Percentiles rank a stretch among this genome's conserved stretches.
Evolutionary conservation across 64 coral and sea anemone species (phyloP).

Genomic region (Pocillopora damicornis): DNA sequence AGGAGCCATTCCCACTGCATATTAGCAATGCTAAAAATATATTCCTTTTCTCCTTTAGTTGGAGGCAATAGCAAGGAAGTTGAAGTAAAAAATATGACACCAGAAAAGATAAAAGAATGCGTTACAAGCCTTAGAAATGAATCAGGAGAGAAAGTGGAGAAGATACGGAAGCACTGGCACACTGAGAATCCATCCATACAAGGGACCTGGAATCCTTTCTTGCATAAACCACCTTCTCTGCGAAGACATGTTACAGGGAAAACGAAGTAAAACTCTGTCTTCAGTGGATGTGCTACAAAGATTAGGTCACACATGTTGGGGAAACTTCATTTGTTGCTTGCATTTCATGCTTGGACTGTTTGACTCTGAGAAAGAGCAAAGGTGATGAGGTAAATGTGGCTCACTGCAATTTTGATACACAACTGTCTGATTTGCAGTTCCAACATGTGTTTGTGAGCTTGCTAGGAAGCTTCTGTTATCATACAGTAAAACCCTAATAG

Average conservation of each 20-base stretch:
- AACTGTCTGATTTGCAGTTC: too few species aligned
- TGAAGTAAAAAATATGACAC: slow-evolving; percentile 70
- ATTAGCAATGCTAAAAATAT: too few species aligned
- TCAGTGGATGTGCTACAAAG: not conserved
- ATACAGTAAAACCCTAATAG: too few species aligned
- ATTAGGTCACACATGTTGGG: not conserved
- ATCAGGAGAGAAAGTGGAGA: slow-evolving; percentile 78
- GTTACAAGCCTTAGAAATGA: slow-evolving; percentile 66
- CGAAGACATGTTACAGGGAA: not conserved
- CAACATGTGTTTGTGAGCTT: too few species aligned
- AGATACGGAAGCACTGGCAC: slow-evolving; percentile 79
- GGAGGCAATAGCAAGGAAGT: slow-evolving; percentile 88
- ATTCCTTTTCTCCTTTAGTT: slow-evolving; percentile 43
- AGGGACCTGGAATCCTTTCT: slow-evolving; percentile 95
- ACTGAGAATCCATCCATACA: slow-evolving; percentile 95
- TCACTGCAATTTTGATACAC: too few species aligned
- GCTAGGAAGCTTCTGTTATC: too few species aligned
- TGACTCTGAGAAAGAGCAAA: too few species aligned
- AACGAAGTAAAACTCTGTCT: not conserved
- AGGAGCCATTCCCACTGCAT: too few species aligned
- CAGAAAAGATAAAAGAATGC: slow-evolving; percentile 63
- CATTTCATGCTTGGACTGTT: too few species aligned
- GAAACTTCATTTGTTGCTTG: too few species aligned
- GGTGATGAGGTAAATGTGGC: too few species aligned
- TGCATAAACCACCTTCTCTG: slow-evolving; percentile 72